Conservation (phyloP, 2,888 invertebrate genomes). For the Cecidostiba fungosa region DNA sequence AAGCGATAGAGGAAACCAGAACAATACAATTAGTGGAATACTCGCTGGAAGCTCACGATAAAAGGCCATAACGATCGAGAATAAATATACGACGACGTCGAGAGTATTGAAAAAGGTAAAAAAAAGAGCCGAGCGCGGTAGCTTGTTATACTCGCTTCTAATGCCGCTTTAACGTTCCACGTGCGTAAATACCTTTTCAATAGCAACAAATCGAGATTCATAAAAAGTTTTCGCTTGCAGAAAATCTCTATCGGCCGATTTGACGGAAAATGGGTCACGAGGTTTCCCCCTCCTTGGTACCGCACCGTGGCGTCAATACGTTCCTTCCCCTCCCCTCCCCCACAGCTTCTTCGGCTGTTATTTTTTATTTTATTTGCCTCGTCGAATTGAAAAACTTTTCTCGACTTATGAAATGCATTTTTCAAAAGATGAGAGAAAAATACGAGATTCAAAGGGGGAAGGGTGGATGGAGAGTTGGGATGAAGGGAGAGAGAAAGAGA, state of each 20-base stretch:
- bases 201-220: slow-evolving; percentile 44
- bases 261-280: slow-evolving; percentile 55
- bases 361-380: slow-evolving; percentile 49
- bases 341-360: slow-evolving; percentile 1
- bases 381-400: slow-evolving; percentile 63
- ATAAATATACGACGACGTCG: slow-evolving; percentile 1
- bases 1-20: neutral
- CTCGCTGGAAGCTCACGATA: neutral
- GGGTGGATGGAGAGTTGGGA: neutral
- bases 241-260: slow-evolving; percentile 44
- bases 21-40: slow-evolving; percentile 3
- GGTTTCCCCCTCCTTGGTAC: slow-evolving; percentile 11
- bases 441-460: slow-evolving; percentile 57
- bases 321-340: slow-evolving; percentile 18
- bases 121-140: slow-evolving; percentile 8
- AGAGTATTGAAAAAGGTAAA: neutral
- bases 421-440: slow-evolving; percentile 63
- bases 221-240: slow-evolving; percentile 32
- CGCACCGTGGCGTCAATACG: slow-evolving; percentile 49
- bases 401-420: slow-evolving; percentile 63
- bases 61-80: neutral
- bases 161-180: slow-evolving; percentile 23
- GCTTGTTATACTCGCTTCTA: slow-evolving; percentile 47
- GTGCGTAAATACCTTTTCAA: slow-evolving; percentile 57
- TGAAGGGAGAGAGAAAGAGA: neutral